Evolutionary conservation across 2,113 vertebrate genomes (phyloP).

Genomic region (Capreolus pygargus): DNA sequence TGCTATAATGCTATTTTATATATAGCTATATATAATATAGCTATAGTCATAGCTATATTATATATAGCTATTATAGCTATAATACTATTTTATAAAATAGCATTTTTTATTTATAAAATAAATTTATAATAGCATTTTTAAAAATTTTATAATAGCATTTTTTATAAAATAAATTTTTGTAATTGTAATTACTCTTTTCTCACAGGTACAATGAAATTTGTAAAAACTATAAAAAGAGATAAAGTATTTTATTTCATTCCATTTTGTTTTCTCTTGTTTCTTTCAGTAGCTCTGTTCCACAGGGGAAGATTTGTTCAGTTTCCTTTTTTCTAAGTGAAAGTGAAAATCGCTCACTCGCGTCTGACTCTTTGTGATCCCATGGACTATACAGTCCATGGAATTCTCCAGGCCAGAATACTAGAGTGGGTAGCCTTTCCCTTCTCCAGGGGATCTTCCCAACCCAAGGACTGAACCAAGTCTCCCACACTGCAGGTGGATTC

Average conservation of each 20-base stretch:
- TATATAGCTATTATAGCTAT: too few relatives aligned
- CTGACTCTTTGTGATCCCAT: not conserved
- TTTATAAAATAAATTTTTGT: constrained; percentile 12
- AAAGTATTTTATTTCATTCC: not conserved
- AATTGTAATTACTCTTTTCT: not conserved
- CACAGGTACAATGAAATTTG: not conserved
- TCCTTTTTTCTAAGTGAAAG: not conserved
- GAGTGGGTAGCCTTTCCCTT: not conserved
- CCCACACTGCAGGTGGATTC: not conserved
- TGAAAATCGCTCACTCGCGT: not conserved
- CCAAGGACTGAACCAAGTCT: not conserved
- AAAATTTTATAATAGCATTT: not conserved
- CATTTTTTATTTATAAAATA: too few relatives aligned
- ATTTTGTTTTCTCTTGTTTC: not conserved
- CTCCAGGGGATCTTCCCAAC: not conserved
- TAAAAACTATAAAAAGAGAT: not conserved
- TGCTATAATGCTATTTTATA: too few relatives aligned
- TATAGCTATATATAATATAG: too few relatives aligned
- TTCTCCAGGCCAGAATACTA: not conserved
- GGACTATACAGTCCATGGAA: not conserved
- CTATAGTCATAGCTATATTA: too few relatives aligned
- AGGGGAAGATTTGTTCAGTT: not conserved
- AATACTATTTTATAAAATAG: too few relatives aligned
- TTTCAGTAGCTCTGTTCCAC: not conserved
- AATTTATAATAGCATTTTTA: not conserved